A percentile compares a stretch with the other conserved stretches of the same genome.
These are phyloP conservation scores for Odontesthes bonariensis DNA, from an alignment of 2,113 vertebrate genomes.

Conservation along the genomic window DNA sequence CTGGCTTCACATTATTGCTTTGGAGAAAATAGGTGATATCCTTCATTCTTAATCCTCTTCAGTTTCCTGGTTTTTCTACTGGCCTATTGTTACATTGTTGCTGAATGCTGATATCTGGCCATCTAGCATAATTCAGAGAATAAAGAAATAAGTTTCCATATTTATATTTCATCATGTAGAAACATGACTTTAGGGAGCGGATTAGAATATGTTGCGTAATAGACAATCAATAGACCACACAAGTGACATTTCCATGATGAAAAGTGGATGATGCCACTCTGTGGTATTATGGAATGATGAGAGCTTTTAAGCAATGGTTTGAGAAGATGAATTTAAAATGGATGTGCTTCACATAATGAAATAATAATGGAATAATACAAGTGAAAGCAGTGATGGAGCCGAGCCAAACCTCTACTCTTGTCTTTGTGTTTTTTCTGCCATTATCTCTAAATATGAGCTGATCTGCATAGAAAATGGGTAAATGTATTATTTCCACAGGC, in stretches of 20 bases:
- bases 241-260: slow-evolving; percentile 7
- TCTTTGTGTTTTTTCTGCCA: neutral
- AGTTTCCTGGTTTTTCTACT: neutral
- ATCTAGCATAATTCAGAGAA: too few species aligned
- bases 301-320: slow-evolving; percentile 16
- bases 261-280: neutral
- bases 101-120: neutral
- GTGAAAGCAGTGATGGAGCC: slow-evolving; percentile 6
- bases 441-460: neutral
- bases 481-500: neutral
- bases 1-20: neutral
- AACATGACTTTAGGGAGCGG: neutral
- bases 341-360: slow-evolving; percentile 20
- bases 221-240: slow-evolving; percentile 50
- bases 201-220: slow-evolving; percentile 32
- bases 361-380: slow-evolving; percentile 38
- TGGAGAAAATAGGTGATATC: slow-evolving; percentile 6
- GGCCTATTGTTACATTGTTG: neutral
- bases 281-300: neutral
- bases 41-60: neutral
- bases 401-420: neutral
- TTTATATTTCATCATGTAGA: neutral
- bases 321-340: slow-evolving; percentile 45
- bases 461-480: neutral
- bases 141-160: too few species aligned